Base-by-base conservation (phyloP, 2,113 vertebrate genomes). In the Channa argus region DNA sequence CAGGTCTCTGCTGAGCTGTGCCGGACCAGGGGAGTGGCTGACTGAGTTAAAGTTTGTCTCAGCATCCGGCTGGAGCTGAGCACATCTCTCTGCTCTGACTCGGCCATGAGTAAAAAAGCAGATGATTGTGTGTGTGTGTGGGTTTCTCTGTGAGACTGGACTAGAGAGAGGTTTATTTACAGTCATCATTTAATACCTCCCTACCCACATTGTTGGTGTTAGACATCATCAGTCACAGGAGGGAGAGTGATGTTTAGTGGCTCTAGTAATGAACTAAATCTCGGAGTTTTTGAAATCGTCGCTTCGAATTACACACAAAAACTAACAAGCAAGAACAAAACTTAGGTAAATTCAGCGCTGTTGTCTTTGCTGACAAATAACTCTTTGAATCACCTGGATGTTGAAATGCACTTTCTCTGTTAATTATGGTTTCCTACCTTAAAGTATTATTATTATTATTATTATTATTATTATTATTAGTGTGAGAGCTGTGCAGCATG, bases 31-130 rank as follows among this genome's bases (percentile, higher is more conserved):
- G 76, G 73, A 58, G 76, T 43, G 86, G 85, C 76, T 58, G 63
- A 77, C 77, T 86, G 88, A 89, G 72, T 91, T 90, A 90, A 81
- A 90, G 83, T 74, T 77, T 74, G 68, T 24, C 79, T 89, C 75
- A 51, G 80, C 80, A 77, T 92, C 89, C 92, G 92, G 92, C 89
- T 92, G 86, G 82, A 92, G 73, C 84, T 82, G 85, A 87, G 86
- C 80, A 86, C 81, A 85, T 77, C 79, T 63, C 78, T 7, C 38
- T 10, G 85, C 76, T 65, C 80, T 82, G 82, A 89, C 74, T 91
- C 82, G 72, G 74, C 66, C 71, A 78, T 91, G 85, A 93, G 85
- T 14, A 76, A 79, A 90, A 88, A 82, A 92, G 85, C 91, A 92
- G 92, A 93, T 91, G 77, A 85, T 9, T 68, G 75, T 72, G 64